Conservation (phyloP, 1,140 invertebrate genomes). For the Cotesia typhae region DNA sequence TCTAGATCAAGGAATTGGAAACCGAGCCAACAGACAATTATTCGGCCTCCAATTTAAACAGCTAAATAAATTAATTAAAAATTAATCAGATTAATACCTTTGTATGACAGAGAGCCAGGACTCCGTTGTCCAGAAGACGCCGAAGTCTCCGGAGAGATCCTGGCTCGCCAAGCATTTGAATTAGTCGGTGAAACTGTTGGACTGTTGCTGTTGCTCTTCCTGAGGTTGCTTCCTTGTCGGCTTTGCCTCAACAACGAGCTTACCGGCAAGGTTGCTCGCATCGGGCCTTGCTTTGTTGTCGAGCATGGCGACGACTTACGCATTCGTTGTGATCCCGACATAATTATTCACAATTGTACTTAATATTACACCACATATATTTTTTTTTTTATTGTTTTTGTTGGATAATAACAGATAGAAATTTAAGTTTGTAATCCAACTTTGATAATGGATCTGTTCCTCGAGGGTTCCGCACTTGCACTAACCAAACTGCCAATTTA, state of each 20-base stretch:
- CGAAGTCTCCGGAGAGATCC: slow-evolving; percentile 74
- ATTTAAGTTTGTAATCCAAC: no score
- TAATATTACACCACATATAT: no score
- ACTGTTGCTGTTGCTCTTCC: slow-evolving; percentile 72
- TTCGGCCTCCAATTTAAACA: slow-evolving; percentile 45
- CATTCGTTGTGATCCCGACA: slow-evolving; percentile 71
- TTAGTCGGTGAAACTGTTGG: slow-evolving; percentile 73
- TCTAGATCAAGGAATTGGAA: slow-evolving; percentile 32
- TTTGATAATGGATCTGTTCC: no score
- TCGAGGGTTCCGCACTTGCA: neutral
- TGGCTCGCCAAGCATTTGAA: slow-evolving; percentile 68
- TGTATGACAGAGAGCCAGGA: slow-evolving; percentile 76
- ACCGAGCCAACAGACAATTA: slow-evolving; percentile 45
- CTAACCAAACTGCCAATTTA: slow-evolving; percentile 4
- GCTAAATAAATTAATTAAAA: neutral
- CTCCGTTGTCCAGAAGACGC: slow-evolving; percentile 74
- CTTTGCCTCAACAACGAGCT: slow-evolving; percentile 74
- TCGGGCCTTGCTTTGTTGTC: slow-evolving; percentile 74
- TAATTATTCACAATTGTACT: slow-evolving; percentile 50
- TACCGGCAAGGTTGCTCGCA: slow-evolving; percentile 78
- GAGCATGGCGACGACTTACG: slow-evolving; percentile 75
- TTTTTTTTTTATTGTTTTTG: no score
- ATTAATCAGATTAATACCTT: slow-evolving; percentile 64
- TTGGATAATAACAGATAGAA: no score
- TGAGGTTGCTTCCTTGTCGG: slow-evolving; percentile 64